These are phyloP conservation scores for Pandemis heparana DNA, from an alignment of 2,888 invertebrate species.

Conservation along the genomic window DNA sequence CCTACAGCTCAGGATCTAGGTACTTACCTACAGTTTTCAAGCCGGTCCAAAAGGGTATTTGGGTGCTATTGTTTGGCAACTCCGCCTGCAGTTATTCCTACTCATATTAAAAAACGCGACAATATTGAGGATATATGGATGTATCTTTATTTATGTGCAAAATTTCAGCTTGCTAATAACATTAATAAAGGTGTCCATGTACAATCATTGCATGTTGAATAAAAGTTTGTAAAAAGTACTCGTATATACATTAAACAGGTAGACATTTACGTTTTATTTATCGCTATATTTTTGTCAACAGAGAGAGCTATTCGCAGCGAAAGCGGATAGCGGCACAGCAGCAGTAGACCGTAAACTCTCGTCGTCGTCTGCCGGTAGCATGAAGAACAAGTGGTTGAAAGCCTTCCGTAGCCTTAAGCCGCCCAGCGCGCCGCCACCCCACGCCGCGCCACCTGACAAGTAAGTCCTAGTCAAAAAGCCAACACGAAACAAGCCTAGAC, in stretches of 20 bases:
- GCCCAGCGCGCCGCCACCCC: constrained; percentile 86
- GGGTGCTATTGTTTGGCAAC: too few species aligned
- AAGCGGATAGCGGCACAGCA: constrained; percentile 89
- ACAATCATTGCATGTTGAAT: too few species aligned
- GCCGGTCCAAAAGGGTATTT: too few species aligned
- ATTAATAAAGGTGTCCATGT: too few species aligned
- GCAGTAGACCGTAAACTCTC: constrained; percentile 94
- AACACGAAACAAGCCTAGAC: too few species aligned
- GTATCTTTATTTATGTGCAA: too few species aligned
- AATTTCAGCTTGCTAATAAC: too few species aligned
- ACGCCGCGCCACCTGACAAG: constrained; percentile 80
- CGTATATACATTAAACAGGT: neutral
- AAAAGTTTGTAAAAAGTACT: neutral
- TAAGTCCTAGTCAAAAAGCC: constrained; percentile 55
- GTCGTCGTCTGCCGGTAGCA: constrained; percentile 93
- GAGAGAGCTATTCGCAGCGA: constrained; percentile 94
- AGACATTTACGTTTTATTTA: neutral
- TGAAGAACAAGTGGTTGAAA: constrained; percentile 99
- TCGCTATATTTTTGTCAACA: constrained; percentile 73
- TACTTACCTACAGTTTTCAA: too few species aligned
- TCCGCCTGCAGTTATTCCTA: too few species aligned
- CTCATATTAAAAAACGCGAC: too few species aligned
- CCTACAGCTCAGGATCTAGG: too few species aligned
- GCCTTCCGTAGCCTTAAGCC: constrained; percentile 98
- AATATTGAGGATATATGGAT: too few species aligned